Conservation (phyloP, 2,888 invertebrate genomes). For the Dugesia japonica region DNA sequence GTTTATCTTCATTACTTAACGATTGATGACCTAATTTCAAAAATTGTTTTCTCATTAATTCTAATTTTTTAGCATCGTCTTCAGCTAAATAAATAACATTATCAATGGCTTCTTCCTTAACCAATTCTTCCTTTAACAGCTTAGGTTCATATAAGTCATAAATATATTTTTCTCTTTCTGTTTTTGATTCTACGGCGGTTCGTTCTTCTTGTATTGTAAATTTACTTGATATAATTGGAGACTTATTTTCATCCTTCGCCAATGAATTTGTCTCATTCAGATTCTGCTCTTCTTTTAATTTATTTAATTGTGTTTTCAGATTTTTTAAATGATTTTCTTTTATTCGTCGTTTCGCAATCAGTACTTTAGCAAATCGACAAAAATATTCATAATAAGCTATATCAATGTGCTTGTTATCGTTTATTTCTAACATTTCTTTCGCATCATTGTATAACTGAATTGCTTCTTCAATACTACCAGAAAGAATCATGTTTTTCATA, state of each 20-base stretch:
- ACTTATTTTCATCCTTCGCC: neutral
- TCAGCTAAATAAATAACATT: constrained; percentile 48
- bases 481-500: neutral
- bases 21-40: neutral
- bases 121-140: constrained; percentile 54
- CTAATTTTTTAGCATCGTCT: neutral
- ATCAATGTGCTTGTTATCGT: constrained; percentile 34
- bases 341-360: constrained; percentile 76
- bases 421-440: constrained; percentile 27
- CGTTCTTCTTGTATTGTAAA: constrained; percentile 48
- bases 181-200: constrained; percentile 50
- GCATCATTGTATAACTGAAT: constrained; percentile 17
- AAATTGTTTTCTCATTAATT: neutral
- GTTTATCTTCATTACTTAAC: neutral
- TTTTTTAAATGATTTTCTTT: constrained; percentile 79
- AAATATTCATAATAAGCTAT: constrained; percentile 77
- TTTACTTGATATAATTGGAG: no score
- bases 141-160: constrained; percentile 70
- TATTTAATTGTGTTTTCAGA: constrained; percentile 67
- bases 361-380: constrained; percentile 80
- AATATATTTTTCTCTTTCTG: constrained; percentile 56
- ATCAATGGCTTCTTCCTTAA: constrained; percentile 63
- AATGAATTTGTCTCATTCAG: no score
- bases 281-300: constrained; percentile 51
- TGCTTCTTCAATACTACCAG: neutral